Evolutionary conservation across 2,888 invertebrate species (phyloP), one percentile per base, ranked within the genome.

Genomic region (Reticulitermes lucifugus): DNA sequence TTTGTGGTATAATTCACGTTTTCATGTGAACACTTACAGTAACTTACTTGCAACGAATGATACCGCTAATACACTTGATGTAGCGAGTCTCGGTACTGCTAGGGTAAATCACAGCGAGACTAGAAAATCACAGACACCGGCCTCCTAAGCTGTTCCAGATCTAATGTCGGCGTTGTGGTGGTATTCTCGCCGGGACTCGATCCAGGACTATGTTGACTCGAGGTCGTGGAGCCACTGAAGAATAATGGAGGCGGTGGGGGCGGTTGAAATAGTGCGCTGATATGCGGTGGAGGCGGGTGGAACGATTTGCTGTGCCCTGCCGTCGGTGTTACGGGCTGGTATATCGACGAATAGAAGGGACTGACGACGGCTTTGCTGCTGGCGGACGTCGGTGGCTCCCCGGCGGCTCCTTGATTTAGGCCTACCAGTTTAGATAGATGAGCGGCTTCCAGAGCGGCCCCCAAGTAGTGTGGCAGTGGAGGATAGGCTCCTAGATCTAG

Each of bases 81-180:
- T 14, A 4, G 12, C 12, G 51, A 6, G 51, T 51, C 6, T 35
- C 35, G 4, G 35, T 35, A 35, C 35, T 35, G 35, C 35, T 3
- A 35, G 35, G 35, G 1, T 4, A 9, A 51, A 12, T 51, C 51
- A 51, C 55, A 55, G 4, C n/a, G 9, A 25, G 65, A 59, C 91
- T 94, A 95, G 92, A 94, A 95, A 91, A 95, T 94, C 88, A 95
- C 95, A 86, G 95, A 93, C 65, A 95, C 94, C 0, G 95, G 94
- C 91, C 95, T 93, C 89, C 95, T 91, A 7, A 95, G 92, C 89
- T 94, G 91, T 87, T 89, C 88, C 88, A 89, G 80, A 89, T 89
- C 85, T 14, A 89, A 77, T 0, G 87, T 65, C 0, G 83, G 83
- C 79, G 81, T 82, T 51, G 87, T 87, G 55, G 88, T 88, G 83